Evolutionary conservation across 2,113 vertebrate species (phyloP), one percentile per base, ranked within the genome.

Genomic region (Festucalex cinctus): DNA sequence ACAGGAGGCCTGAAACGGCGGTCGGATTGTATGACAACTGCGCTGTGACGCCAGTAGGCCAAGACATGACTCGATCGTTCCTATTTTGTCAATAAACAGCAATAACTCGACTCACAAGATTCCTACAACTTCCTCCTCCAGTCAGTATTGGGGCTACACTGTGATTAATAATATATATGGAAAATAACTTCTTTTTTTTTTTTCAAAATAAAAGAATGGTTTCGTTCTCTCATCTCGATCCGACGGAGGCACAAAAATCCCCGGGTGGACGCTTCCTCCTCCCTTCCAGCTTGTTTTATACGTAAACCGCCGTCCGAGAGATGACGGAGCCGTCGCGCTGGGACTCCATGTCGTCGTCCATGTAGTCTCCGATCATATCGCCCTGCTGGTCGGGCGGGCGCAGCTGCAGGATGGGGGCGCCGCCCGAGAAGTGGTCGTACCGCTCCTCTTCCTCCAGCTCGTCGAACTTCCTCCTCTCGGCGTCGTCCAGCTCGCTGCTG

Each of bases 321-420:
- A 96, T 95, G 83, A 96, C 92, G 0, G 95, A 96, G 51, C 95
- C 95, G 0, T 96, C 95, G 24, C 92, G 85, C 79, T 95, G 95
- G 20, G 95, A 96, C 87, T 96, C 95, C 95, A 95, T 95, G 90
- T 95, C 94, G 9, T 95, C 95, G 54, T 94, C 94, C 3, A 93
- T 64, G 77, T 92, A 93, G 59, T 79, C 84, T 53, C 85, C 82
- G 44, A 80, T 83, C 20, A 89, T 81, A 32, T 86, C 82, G 2
- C 79, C 86, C 59, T 88, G 87, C 37, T 86, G 81, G 2, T 61
- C 66, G 0, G 78, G 75, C 1, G 83, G 77, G 59, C 89, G 88
- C 39, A 92, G 89, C 48, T 91, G 92, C 22, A 92, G 82, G 72
- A 92, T 91, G 19, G 92, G 86, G 1, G 83, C 91, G 8, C 89